Base-by-base conservation (phyloP, 2,797 vertebrate species). In the Hapalemur alaotrensis region DNA sequence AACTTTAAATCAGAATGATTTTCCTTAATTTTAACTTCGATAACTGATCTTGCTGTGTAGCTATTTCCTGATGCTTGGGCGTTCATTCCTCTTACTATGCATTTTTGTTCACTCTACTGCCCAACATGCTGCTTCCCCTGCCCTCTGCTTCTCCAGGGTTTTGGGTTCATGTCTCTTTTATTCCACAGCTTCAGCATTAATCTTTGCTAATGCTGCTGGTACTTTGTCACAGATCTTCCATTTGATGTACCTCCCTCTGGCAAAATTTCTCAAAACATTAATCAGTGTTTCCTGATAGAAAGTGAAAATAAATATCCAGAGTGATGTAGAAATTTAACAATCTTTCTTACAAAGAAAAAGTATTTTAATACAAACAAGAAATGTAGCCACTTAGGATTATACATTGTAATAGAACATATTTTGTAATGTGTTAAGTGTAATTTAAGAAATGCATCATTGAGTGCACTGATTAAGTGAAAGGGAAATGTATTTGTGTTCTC, bases 271-370 rank as follows among this genome's bases (percentile, higher is more conserved):
- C 72, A 82, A 81, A 87, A 38, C 35, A 67, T 95, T 93, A 76
- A 72, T 91, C 82, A 83, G 0, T n/a, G 57, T 65, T 41, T 14
- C 61, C 57, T 25, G 43, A 41, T 54, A 67, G 0, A 15, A 91
- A 86, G 38, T 85, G 79, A 89, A 92, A 92, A 73, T 91, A 73
- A 23, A 32, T 79, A 78, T 43, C 81, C 63, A n/a, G 38, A 82
- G 76, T 69, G 32, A 17, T 22, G 41, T 20, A 57, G 57, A 81
- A 80, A 88, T 32, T 30, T 43, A 78, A 35, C 54, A 61, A 65
- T 30, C 8, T 35, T 80, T 75, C 86, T 79, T 69, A 38, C 22
- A 88, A 90, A 78, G 35, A 11, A 82, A 94, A 87, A 75, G 46
- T 83, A 61, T 82, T 88, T 90, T n/a, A 76, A 83, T 78, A 76